Base-by-base conservation (phyloP, 2,888 invertebrate genomes). In the Teinopalpus imperialis region DNA sequence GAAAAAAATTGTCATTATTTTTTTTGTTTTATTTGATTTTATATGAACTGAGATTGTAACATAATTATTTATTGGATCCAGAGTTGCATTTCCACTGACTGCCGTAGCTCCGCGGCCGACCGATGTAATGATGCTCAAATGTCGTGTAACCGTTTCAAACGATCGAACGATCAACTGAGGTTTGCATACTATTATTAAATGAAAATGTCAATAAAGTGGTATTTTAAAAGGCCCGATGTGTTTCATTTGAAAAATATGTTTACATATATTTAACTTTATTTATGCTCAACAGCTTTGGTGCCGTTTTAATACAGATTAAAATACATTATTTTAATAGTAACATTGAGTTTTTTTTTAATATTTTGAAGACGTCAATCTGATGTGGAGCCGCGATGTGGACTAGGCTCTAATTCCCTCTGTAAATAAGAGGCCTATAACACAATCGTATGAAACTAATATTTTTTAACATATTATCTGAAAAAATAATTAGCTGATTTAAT, bases 121-220 rank as follows among this genome's bases (percentile, higher is more conserved):
- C 23, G 23, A 16, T 37, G 31, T 37, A 32, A 60, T 66, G 77
- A 77, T 81, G 85, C 85, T 83, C 83, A 85, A 83, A 69, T 75
- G 76, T 75, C 71, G 67, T 72, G 61, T 72, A 74, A 67, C 67
- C 77, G 63, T 71, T 69, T 57, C 63, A 66, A 61, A 59, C 69
- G 79, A 69, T 77, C 75, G 69, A 69, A 65, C 69, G 79, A 69
- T 80, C 81, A 79, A 79, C 79, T 76, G 78, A 81, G 82, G 86
- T 85, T 80, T 81, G 82, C 85, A 80, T 80, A 81, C 74, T 86
- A 79, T 81, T 79, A 74, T 80, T 74, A 81, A 77, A 79, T 75
- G 74, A 81, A 76, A 85, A 87, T 83, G 85, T 88, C 87, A 88
- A 87, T 87, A 88, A 88, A 88, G 72, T 77, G 78, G 82, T 86